A percentile compares a stretch with the other conserved stretches of the same genome.
phyloP scores from a whole-genome alignment of 1,140 invertebrate genomes.

The Trichogramma pretiosum region DNA sequence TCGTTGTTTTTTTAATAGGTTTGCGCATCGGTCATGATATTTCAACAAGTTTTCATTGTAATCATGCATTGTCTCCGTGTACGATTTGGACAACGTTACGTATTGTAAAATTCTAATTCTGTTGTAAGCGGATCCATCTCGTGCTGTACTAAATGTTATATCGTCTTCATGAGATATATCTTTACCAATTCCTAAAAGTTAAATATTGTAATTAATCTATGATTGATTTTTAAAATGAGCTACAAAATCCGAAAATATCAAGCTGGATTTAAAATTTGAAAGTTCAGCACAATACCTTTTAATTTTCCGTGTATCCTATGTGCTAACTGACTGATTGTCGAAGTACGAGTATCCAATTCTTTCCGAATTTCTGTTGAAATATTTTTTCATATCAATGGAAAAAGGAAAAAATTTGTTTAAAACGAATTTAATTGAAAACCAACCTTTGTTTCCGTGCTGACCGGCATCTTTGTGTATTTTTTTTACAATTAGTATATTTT shows the following conservation, averaged over 20 bases:
- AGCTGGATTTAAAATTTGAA: background rate
- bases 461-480: conserved; percentile 50
- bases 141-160: conserved; percentile 21
- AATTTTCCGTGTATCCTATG: conserved; percentile 33
- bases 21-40: conserved; percentile 63
- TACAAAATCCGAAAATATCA: too few relatives aligned
- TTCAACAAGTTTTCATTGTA: conserved; percentile 66
- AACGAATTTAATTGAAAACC: background rate
- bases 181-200: conserved; percentile 32
- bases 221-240: too few relatives aligned
- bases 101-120: conserved; percentile 48
- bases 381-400: conserved; percentile 4
- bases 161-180: conserved; percentile 27
- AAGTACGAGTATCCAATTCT: conserved; percentile 44
- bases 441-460: conserved; percentile 49
- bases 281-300: conserved; percentile 29
- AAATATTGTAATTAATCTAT: background rate
- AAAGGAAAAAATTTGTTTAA: conserved; percentile 2
- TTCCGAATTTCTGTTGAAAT: conserved; percentile 47
- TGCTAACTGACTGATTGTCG: conserved; percentile 35
- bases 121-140: conserved; percentile 29
- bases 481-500: conserved; percentile 46
- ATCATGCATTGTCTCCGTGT: conserved; percentile 56
- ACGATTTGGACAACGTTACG: conserved; percentile 39
- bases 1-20: conserved; percentile 67